Conservation (phyloP, 2,888 invertebrate species). For the Heteromyza rotundicornis region DNA sequence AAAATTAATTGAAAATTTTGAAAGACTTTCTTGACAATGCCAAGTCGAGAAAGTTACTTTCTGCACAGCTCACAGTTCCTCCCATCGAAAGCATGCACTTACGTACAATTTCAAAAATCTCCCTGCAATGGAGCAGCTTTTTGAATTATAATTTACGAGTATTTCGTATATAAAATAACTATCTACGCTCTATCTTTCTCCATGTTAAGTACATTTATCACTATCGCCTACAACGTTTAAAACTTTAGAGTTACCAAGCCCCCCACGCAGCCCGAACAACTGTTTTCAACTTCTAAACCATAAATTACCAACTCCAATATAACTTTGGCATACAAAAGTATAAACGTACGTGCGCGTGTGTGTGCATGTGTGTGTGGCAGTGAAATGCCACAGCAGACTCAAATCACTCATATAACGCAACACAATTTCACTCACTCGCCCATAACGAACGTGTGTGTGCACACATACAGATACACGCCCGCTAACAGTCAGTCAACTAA, state of each 20-base stretch:
- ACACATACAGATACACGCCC: constrained; percentile 14
- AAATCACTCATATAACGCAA: constrained; percentile 30
- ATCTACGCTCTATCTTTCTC: neutral
- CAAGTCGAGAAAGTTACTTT: too few relatives aligned
- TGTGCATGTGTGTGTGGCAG: constrained; percentile 12
- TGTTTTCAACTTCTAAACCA: neutral
- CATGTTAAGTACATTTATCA: constrained; percentile 6
- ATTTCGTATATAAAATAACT: neutral
- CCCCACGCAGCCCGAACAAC: neutral
- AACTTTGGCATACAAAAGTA: neutral
- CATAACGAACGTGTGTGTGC: too few relatives aligned
- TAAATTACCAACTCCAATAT: constrained; percentile 4
- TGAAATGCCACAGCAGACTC: constrained; percentile 15
- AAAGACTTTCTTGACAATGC: too few relatives aligned
- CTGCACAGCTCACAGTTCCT: too few relatives aligned
- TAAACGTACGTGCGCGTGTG: constrained; percentile 4
- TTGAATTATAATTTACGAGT: too few relatives aligned
- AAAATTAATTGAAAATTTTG: too few relatives aligned
- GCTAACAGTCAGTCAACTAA: neutral
- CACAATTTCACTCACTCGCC: constrained; percentile 25
- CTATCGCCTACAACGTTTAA: constrained; percentile 3
- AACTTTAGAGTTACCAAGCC: neutral
- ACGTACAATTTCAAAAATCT: too few relatives aligned
- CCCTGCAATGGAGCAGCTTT: too few relatives aligned
- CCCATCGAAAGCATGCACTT: too few relatives aligned